Conservation (phyloP, 2,888 invertebrate species). For the Noctuana brunneofusca region DNA sequence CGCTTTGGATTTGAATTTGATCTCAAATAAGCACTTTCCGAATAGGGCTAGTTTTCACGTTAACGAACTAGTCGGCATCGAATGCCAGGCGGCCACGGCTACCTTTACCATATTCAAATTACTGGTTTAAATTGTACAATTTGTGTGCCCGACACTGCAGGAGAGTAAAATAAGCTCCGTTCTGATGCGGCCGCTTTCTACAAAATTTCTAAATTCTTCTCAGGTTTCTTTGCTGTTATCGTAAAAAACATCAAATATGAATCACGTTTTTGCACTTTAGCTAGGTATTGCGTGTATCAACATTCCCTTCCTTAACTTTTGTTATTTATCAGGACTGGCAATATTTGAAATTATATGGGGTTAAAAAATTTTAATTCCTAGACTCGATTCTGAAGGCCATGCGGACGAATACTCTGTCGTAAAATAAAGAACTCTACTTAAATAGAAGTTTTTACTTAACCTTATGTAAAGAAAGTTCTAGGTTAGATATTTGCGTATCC, state of each 20-base stretch:
- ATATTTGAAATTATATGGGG: no score
- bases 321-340: no score
- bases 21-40: slow-evolving; percentile 43
- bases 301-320: no score
- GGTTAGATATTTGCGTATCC: no score
- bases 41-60: slow-evolving; percentile 49
- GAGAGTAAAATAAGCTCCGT: slow-evolving; percentile 46
- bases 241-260: slow-evolving; percentile 26
- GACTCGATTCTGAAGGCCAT: no score
- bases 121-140: slow-evolving; percentile 62
- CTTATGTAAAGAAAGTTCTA: no score
- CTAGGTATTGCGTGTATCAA: background rate
- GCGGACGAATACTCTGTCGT: no score
- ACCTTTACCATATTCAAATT: slow-evolving; percentile 66
- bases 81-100: slow-evolving; percentile 39
- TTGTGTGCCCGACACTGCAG: slow-evolving; percentile 48
- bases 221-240: slow-evolving; percentile 39
- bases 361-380: no score
- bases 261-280: slow-evolving; percentile 11
- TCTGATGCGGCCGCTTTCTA: slow-evolving; percentile 53
- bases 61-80: slow-evolving; percentile 47
- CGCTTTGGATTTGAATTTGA: slow-evolving; percentile 19
- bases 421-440: no score
- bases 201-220: slow-evolving; percentile 55
- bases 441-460: no score